Base-by-base conservation (phyloP, 2,888 invertebrate genomes). In the Spicauda simplicius region DNA sequence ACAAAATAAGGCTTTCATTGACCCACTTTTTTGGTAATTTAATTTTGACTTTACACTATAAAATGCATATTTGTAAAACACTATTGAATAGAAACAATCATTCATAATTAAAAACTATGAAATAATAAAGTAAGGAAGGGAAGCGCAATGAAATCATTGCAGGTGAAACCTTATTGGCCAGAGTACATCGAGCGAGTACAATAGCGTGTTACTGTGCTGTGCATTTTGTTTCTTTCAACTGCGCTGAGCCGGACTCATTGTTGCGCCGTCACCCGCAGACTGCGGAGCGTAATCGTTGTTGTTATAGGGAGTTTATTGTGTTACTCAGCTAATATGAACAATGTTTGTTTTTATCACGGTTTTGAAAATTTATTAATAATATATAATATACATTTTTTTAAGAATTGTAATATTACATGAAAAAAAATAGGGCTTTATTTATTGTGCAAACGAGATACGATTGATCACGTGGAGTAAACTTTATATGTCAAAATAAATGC, bases 231-330 rank as follows among this genome's bases (percentile, higher is more conserved):
- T 76, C 76, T 74, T 76, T 80, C 77, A 77, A 69, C 74, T 69
- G 75, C 70, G 75, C 71, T 76, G 78, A 80, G 77, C 72, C 57
- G 64, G 14, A 76, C 74, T 78, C 77, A 82, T 84, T 85, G 84
- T 85, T 75, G 76, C 73, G 74, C 73, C 80, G 85, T 85, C 85
- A 82, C 77, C 78, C 75, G 74, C 84, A 86, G 82, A 62, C 69
- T 53, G 37, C 52, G 57, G 57, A 50, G 58, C 52, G 20, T 20
- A 58, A 11, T 1, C 18, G 33, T 16, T 52, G 33, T 25, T 57
- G 37, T 37, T 20, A 12, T 19, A 33, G 5, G 58, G 50, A 52
- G 52, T 64, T 48, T 56, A 48, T 64, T 52, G 50, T 64, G 14
- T 41, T 2, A 14, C 33, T 0, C 10, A 41, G 41, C 14, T 41